Percentiles rank a stretch among this genome's conserved stretches.
Evolutionary conservation across 2,797 vertebrate genomes (phyloP).

Genomic region (Pelodytes ibericus): DNA sequence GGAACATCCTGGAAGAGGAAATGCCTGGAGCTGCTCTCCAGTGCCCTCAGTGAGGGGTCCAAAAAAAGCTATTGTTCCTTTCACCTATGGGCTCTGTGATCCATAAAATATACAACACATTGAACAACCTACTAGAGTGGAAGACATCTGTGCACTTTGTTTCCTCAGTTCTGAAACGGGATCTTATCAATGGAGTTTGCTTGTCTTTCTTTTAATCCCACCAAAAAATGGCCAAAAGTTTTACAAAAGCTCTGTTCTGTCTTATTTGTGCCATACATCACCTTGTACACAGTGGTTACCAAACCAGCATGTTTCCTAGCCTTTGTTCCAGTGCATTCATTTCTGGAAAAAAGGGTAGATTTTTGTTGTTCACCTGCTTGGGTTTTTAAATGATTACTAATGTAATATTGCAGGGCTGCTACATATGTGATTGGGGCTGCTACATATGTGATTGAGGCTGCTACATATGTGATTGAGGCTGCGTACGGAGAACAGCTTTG

Average conservation of each 20-base stretch:
- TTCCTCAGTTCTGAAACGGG: not conserved
- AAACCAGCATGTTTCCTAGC: too few relatives aligned
- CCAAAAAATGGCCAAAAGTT: not conserved
- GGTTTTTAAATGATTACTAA: too few relatives aligned
- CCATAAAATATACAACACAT: slow-evolving; percentile 40
- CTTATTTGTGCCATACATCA: not conserved
- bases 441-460: too few relatives aligned
- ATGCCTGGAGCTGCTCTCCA: slow-evolving; percentile 34
- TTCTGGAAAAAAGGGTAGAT: too few relatives aligned
- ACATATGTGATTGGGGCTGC: too few relatives aligned
- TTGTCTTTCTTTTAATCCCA: not conserved
- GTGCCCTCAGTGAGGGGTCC: slow-evolving; percentile 29
- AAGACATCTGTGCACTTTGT: slow-evolving; percentile 26
- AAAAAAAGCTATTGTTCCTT: slow-evolving; percentile 47
- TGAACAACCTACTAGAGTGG: slow-evolving; percentile 28
- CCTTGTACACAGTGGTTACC: too few relatives aligned
- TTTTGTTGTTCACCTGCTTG: too few relatives aligned
- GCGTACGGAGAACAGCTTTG: too few relatives aligned
- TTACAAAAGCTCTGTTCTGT: not conserved
- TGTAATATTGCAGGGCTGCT: too few relatives aligned
- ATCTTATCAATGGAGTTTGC: not conserved
- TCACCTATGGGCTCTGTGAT: slow-evolving; percentile 45
- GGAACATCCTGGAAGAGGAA: slow-evolving; percentile 53
- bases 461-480: too few relatives aligned
- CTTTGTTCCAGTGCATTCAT: too few relatives aligned